Conservation (phyloP, 2,888 invertebrate species). For the Machimus rusticus region DNA sequence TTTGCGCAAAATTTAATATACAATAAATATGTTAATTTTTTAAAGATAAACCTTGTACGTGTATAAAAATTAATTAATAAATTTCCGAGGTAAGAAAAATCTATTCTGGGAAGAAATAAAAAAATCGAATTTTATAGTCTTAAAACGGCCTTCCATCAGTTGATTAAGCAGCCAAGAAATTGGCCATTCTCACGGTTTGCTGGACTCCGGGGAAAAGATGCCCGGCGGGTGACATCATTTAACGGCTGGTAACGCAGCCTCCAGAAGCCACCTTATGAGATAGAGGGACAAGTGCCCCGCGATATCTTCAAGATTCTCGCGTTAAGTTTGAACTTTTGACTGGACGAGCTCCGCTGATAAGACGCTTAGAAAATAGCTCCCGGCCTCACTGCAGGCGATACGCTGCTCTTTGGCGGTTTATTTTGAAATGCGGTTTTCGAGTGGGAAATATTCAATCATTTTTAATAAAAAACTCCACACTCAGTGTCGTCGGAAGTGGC, state of each 20-base stretch:
- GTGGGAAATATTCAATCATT: not conserved
- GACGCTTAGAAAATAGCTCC: not conserved
- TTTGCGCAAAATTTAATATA: no score
- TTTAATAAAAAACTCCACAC: not conserved
- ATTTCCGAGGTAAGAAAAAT: not conserved
- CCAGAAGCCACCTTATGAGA: not conserved
- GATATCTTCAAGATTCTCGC: not conserved
- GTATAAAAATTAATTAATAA: no score
- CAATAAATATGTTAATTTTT: no score
- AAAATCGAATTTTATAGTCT: not conserved
- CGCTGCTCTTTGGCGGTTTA: not conserved
- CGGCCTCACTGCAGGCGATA: not conserved
- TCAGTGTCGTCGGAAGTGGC: not conserved
- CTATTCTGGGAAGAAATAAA: not conserved
- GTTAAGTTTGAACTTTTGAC: not conserved
- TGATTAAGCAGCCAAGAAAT: not conserved
- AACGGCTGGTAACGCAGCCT: not conserved
- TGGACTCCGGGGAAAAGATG: not conserved
- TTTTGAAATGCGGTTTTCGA: not conserved
- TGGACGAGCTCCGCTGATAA: not conserved
- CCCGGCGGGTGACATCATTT: not conserved
- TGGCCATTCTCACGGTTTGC: not conserved
- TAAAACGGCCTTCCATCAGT: not conserved
- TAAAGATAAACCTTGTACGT: no score
- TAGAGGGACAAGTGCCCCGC: not conserved